phyloP scores from a whole-genome alignment of 2,888 invertebrate genomes.

The Cistogaster globosa region DNA sequence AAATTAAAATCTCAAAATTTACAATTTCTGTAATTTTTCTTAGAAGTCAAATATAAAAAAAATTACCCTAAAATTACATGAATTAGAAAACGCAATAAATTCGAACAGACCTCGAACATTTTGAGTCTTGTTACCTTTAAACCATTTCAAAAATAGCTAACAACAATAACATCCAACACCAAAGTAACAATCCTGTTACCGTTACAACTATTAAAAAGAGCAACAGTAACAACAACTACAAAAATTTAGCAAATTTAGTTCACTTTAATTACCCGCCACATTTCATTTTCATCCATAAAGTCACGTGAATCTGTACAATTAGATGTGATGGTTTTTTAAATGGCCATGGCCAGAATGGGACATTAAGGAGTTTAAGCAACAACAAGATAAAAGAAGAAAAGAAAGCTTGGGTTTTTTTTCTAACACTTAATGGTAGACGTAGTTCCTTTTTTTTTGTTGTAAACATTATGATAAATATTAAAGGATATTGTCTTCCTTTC shows the following conservation, averaged over 20 bases:
- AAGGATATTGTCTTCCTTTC: slow-evolving; percentile 54
- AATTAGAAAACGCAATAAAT: no score
- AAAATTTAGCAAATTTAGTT: slow-evolving; percentile 82
- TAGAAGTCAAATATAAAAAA: no score
- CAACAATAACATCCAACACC: background rate
- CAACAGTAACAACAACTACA: slow-evolving; percentile 59
- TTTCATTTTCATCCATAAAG: slow-evolving; percentile 79
- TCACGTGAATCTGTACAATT: slow-evolving; percentile 66
- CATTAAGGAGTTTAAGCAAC: slow-evolving; percentile 41
- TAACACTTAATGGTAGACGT: slow-evolving; percentile 38
- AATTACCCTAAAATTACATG: no score
- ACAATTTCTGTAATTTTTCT: no score
- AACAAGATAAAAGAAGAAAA: background rate
- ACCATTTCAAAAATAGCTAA: slow-evolving; percentile 13
- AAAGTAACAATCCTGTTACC: slow-evolving; percentile 29
- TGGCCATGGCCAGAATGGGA: slow-evolving; percentile 58
- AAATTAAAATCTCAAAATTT: no score
- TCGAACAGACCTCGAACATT: background rate
- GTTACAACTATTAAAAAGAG: slow-evolving; percentile 9
- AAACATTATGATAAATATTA: slow-evolving; percentile 66
- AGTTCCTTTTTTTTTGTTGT: slow-evolving; percentile 5
- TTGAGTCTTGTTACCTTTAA: background rate
- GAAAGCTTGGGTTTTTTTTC: background rate
- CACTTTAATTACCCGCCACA: slow-evolving; percentile 82
- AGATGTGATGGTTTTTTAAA: slow-evolving; percentile 63